Evolutionary conservation across 2,888 invertebrate genomes (phyloP), one percentile per base, ranked within the genome.

Genomic region (Mesopsocus fuscifrons): DNA sequence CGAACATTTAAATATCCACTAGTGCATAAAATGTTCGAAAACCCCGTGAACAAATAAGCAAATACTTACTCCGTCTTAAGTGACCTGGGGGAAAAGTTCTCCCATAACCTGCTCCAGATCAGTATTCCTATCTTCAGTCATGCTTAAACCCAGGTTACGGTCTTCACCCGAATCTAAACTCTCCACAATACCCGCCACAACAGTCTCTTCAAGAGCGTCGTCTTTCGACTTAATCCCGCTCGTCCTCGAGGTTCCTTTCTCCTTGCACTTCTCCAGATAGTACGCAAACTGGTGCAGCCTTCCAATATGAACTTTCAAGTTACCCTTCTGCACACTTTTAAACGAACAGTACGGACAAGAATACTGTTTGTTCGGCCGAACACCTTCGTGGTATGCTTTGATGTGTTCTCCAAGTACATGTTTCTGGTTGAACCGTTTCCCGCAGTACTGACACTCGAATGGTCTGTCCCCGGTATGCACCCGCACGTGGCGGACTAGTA

Each of bases 381-480:
- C n/a, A n/a, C n/a, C n/a, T n/a, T n/a, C n/a, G n/a, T n/a, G n/a
- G n/a, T n/a, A n/a, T n/a, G n/a, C n/a, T n/a, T n/a, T n/a, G n/a
- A n/a, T n/a, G 54, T 77, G 77, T 48, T 68, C 66, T 43, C 67
- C 63, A 23, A 77, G 57, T 1, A 72, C 66, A 20, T 69, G 71
- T 48, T 69, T 68, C 50, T 72, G 72, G 41, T 67, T 67, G 52
- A 75, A 77, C 2, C 67, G 64, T 53, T 69, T 70, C 3, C 60
- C 56, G 54, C 77, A 77, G 17, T 65, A 54, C 9, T 55, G 52
- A 52, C 75, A 77, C 21, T 64, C 61, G 55, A 64, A 72, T 2
- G 71, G 71, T 42, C 65, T 60, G 47, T 72, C 71, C 5, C 69
- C 69, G 2, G 71, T 71, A 52, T 76, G 74, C 21, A 67, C 65